Evolutionary conservation across 2,113 vertebrate species (phyloP), one percentile per base, ranked within the genome.

Genomic region (Tricholaema leucomelas): DNA sequence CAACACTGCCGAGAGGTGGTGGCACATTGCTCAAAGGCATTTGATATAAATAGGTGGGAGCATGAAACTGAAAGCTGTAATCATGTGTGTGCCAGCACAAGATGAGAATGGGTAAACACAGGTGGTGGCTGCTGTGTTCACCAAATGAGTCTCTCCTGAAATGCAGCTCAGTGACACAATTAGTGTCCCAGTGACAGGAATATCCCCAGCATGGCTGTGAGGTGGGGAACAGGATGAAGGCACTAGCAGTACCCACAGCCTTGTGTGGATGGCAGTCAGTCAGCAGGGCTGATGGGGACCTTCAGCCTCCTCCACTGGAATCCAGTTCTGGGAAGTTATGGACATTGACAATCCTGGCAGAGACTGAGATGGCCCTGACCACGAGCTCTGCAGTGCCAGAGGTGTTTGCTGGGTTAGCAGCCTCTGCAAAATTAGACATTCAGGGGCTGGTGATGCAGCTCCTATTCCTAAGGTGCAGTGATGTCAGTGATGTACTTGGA

Each of bases 41-140:
- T 81, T 52, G 38, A 21, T 78, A 87, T 72, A 94, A 94, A 95
- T 40, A 93, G 91, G 79, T 15, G 38, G 27, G 74, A 8, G 36
- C 61, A 65, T 75, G 66, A 61, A 78, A 75, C 40, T 0, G 15
- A 87, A 88, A 91, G 86, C 81, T 94, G 81, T 38, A 86, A 90
- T 88, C 4, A 1, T 10, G 38, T 63, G 48, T 1, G 7, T 75
- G 81, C 74, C 92, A 81, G 81, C 55, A 64, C 0, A 15, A 79
- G 66, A 84, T 0, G 0, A 38, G 61, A 90, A 52, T 1, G 10
- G 72, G 84, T 84, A 93, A 93, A 94, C 84, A 88, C 81, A 92
- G 84, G 87, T 85, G 84, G 87, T 85, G 92, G 70, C 91, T 78
- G 70, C 70, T 69, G 59, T 2, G 1, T 30, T 65, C 2, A 9